A percentile compares a stretch with the other conserved stretches of the same genome.
These are phyloP conservation scores for Rotaria socialis DNA, from an alignment of 2,888 invertebrate genomes.

Conservation along the genomic window DNA sequence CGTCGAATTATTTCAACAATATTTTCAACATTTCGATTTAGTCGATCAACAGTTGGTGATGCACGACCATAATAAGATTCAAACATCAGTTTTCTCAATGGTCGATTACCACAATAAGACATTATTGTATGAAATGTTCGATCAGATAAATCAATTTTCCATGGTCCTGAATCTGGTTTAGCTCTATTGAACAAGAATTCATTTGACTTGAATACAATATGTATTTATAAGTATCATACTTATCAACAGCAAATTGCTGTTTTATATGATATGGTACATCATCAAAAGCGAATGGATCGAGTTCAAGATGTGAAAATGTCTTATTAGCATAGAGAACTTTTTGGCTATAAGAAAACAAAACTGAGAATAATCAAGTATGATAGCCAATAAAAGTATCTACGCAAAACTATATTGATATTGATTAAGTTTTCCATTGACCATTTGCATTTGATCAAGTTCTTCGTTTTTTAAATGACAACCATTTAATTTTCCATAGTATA, in stretches of 20 bases:
- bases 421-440: conserved; percentile 22
- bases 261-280: conserved; percentile 18
- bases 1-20: conserved; percentile 19
- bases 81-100: conserved; percentile 38
- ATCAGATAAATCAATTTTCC: conserved; percentile 42
- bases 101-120: conserved; percentile 40
- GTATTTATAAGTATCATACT: not conserved
- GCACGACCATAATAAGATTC: conserved; percentile 44
- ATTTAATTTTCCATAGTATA: not conserved
- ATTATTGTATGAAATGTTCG: conserved; percentile 42
- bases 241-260: conserved; percentile 30
- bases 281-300: conserved; percentile 2
- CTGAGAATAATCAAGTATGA: not conserved
- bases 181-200: not conserved
- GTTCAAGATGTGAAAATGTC: conserved; percentile 34
- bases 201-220: too few species aligned
- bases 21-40: conserved; percentile 32
- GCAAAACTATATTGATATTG: conserved; percentile 19
- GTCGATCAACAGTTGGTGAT: conserved; percentile 24
- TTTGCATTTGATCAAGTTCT: conserved; percentile 8
- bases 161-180: conserved; percentile 45
- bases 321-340: not conserved
- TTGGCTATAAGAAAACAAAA: not conserved
- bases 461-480: not conserved
- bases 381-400: not conserved